Evolutionary conservation across 2,113 vertebrate species (phyloP).

Genomic region (Lasiurus borealis): DNA sequence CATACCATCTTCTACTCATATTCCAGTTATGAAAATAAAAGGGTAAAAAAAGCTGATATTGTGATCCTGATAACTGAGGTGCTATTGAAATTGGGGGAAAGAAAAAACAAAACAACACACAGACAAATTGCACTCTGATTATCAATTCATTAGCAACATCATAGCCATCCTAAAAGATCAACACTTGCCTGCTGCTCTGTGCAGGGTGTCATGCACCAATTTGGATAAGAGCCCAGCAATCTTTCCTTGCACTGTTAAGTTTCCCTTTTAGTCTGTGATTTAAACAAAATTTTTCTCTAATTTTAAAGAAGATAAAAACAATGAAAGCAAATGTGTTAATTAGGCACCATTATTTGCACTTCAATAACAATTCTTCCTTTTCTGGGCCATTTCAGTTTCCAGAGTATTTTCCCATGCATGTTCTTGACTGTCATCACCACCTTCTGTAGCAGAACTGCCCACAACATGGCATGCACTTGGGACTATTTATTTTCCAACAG

Average conservation of each 20-base stretch:
- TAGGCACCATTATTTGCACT: not conserved
- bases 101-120: not conserved
- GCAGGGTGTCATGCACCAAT: not conserved
- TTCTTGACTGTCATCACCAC: not conserved
- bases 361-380: not conserved
- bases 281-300: not conserved
- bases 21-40: not conserved
- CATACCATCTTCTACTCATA: not conserved
- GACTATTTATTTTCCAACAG: conserved; percentile 20
- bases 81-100: not conserved
- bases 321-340: not conserved
- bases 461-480: not conserved
- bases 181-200: not conserved
- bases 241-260: not conserved
- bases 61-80: not conserved
- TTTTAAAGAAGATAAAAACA: conserved; percentile 27
- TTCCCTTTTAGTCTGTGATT: conserved; percentile 42
- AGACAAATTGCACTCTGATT: not conserved
- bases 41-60: not conserved
- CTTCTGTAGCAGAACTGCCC: not conserved
- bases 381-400: conserved; percentile 29
- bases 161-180: not conserved
- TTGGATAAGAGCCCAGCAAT: not conserved
- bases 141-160: not conserved
- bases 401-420: not conserved